Evolutionary conservation across 2,888 invertebrate species (phyloP), one percentile per base, ranked within the genome.

Genomic region (Eupithecia exiguata): DNA sequence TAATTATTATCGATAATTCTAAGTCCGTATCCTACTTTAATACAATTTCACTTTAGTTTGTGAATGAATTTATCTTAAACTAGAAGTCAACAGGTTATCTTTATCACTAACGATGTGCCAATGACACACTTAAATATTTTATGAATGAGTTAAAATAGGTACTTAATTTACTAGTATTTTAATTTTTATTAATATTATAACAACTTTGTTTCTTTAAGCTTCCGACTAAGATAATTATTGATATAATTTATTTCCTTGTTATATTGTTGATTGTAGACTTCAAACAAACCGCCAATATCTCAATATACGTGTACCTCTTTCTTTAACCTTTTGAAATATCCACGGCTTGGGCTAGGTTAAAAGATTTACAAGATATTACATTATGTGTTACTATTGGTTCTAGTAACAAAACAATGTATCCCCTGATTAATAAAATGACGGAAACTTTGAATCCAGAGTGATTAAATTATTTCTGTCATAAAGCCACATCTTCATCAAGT

Each of bases 1-100:
- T 74, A 67, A 66, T 69, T 35, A 69, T 65, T 67, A 74, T 58
- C 68, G 30, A 71, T 65, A 74, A 71, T 72, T 71, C 75, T 69
- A 74, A 70, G 53, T 69, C 21, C 38, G 30, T 30, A 30, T 4
- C 30, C 30, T 30, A 35, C 71, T 74, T 66, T 18, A 72, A 75
- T 74, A 67, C 76, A 78, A 77, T 77, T 77, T 61, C 70, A 72
- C 79, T 74, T 43, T 76, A 77, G 79, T 77, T 81, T 69, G 76
- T 83, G 82, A 83, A 83, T 82, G 77, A 81, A 80, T 75, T 83
- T 76, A 81, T 81, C 78, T 72, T 25, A 75, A 71, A 40, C 58
- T 71, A 70, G 38, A 61, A 79, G 80, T 81, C 84, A 83, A 83
- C 21, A 72, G 74, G 81, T 79, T 79, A 81, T 79, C 80, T 53